Conservation (phyloP, 2,797 vertebrate genomes). For the Phataginus tetradactyla region DNA sequence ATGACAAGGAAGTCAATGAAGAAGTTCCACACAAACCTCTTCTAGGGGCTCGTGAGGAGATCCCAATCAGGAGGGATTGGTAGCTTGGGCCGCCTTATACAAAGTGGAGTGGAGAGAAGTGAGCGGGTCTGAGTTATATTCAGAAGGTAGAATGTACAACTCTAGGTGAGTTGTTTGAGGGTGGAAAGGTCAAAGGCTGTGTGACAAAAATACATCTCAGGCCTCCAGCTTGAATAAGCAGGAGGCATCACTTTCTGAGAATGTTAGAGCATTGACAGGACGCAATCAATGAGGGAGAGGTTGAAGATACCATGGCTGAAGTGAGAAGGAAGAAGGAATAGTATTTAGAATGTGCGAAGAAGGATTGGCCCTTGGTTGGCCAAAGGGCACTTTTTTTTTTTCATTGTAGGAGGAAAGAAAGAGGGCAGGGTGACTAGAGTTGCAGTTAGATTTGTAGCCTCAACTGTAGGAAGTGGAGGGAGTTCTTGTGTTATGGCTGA, state of each 20-base stretch:
- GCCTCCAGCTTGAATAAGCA: not conserved
- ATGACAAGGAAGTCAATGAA: not conserved
- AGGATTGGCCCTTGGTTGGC: not conserved
- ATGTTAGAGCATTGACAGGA: not conserved
- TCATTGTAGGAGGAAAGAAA: not conserved
- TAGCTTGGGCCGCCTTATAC: not conserved
- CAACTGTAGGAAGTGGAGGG: not conserved
- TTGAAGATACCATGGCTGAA: not conserved
- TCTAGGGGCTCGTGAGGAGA: not conserved
- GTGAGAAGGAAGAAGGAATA: not conserved
- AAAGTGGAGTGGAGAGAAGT: not conserved
- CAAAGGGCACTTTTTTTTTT: not conserved
- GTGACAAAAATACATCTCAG: not conserved
- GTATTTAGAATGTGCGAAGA: not conserved
- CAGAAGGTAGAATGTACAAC: not conserved
- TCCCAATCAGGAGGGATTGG: not conserved
- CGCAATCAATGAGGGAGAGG: not conserved
- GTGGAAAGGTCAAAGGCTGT: not conserved
- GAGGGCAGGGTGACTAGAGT: not conserved
- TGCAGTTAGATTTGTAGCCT: not conserved
- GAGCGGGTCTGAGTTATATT: not conserved
- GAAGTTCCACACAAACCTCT: not conserved
- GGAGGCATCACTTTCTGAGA: not conserved
- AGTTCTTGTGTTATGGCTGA: not conserved
- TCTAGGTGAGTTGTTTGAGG: not conserved